Evolutionary conservation across 2,888 invertebrate species (phyloP).

Genomic region (Rhagonycha lutea): DNA sequence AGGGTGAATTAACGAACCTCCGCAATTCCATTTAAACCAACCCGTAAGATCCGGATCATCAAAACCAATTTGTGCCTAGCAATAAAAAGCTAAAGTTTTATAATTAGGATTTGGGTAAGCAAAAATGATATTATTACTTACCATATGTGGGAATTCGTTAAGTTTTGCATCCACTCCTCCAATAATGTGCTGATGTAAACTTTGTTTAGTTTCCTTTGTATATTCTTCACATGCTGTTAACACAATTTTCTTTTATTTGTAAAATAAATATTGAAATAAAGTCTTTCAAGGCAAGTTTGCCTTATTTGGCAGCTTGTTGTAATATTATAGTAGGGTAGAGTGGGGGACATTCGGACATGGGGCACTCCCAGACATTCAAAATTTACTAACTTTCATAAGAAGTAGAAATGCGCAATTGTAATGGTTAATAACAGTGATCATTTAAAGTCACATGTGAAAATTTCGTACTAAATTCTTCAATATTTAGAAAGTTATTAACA

Average conservation of each 20-base stretch:
- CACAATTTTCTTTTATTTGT: neutral
- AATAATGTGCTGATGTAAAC: fast-evolving
- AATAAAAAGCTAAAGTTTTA: neutral
- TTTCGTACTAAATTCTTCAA: no score
- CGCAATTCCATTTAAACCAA: neutral
- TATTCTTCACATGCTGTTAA: neutral
- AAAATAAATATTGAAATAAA: no score
- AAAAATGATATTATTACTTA: neutral
- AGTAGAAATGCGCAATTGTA: no score
- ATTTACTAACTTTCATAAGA: no score
- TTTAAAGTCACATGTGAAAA: no score
- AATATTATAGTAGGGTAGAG: no score
- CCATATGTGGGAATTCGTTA: neutral
- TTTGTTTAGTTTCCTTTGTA: fast-evolving
- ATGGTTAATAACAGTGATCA: no score
- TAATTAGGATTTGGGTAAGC: neutral
- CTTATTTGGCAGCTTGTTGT: no score
- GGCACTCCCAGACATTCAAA: no score
- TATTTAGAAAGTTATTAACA: no score
- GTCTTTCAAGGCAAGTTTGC: no score
- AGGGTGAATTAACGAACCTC: neutral
- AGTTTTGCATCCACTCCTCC: neutral
- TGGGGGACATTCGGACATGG: no score
- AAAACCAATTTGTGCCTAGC: neutral
- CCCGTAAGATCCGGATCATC: neutral